Evolutionary conservation across 2,797 vertebrate genomes (phyloP).

Genomic region (Leucoraja ocellata): DNA sequence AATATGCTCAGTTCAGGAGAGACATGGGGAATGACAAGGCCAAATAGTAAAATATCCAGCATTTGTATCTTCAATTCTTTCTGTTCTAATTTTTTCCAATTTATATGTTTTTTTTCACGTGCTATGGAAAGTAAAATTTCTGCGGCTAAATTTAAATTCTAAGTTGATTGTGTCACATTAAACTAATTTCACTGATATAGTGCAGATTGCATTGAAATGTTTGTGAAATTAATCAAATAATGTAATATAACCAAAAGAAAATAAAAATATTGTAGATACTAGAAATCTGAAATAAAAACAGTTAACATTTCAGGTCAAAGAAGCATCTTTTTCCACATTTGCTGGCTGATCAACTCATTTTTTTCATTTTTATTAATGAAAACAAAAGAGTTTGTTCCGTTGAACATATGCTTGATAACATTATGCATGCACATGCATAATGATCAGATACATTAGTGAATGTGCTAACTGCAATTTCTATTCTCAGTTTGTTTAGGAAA

Average conservation of each 20-base stretch:
- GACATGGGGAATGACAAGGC: too few relatives aligned
- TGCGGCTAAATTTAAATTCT: neutral
- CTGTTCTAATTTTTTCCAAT: neutral
- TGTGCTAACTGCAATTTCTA: neutral
- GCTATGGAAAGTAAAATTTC: neutral
- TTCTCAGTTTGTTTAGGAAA: neutral
- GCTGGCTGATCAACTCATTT: too few relatives aligned
- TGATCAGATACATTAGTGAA: neutral
- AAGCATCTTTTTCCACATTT: too few relatives aligned
- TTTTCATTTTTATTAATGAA: too few relatives aligned
- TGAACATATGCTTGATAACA: neutral
- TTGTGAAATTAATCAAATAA: neutral
- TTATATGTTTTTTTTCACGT: neutral
- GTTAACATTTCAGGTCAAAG: too few relatives aligned
- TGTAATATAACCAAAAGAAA: neutral
- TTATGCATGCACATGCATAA: neutral
- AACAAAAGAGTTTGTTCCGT: neutral
- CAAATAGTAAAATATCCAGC: neutral
- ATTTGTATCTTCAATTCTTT: neutral
- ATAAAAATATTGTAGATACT: too few relatives aligned
- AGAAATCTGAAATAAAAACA: too few relatives aligned
- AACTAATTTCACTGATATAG: neutral
- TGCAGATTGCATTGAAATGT: neutral
- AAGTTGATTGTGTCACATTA: neutral
- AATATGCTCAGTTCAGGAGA: neutral